These are phyloP conservation scores for Tipula confusa DNA, from an alignment of 2,888 invertebrate genomes.

Conservation along the genomic window DNA sequence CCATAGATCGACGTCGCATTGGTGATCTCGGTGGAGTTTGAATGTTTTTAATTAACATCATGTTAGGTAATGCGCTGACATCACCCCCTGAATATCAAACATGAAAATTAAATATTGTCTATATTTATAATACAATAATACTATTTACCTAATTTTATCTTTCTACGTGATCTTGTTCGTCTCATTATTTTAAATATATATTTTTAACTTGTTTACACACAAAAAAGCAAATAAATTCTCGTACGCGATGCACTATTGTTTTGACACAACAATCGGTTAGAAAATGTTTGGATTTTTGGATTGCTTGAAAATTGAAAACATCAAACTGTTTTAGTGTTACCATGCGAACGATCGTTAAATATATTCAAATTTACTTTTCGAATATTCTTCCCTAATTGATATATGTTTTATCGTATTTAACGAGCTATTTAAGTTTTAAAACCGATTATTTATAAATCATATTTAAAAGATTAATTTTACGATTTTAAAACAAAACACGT, in stretches of 20 bases:
- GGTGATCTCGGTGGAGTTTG: background rate
- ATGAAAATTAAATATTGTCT: background rate
- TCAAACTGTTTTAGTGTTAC: background rate
- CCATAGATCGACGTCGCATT: background rate
- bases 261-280: background rate
- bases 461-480: background rate
- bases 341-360: background rate
- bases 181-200: background rate
- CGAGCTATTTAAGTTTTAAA: too few species aligned
- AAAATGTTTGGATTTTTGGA: too few species aligned
- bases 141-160: background rate
- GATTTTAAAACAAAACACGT: background rate
- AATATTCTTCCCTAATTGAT: too few species aligned
- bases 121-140: background rate
- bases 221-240: background rate
- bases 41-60: background rate
- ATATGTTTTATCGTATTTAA: too few species aligned
- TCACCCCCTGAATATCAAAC: background rate
- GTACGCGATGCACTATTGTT: background rate
- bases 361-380: too few species aligned
- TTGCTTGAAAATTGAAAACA: constrained; percentile 1
- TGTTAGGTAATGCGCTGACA: background rate
- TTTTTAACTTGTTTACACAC: background rate
- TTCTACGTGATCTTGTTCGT: background rate
- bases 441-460: background rate